Conservation (phyloP, 2,888 invertebrate genomes). For the Erebia aethiops region DNA sequence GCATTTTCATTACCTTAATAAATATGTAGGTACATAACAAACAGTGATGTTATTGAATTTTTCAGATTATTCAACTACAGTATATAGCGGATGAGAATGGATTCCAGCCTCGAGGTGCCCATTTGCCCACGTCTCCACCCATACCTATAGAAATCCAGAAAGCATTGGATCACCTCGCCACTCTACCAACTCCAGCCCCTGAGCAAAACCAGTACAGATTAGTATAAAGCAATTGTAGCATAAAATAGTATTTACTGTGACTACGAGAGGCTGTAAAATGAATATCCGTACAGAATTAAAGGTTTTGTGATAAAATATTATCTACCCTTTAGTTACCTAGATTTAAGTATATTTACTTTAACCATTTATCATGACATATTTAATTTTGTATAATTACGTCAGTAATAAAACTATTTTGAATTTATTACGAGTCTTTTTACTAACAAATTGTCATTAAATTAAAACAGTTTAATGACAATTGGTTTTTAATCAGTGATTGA, state of each 20-base stretch:
- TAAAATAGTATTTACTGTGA: constrained; percentile 24
- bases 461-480: no score
- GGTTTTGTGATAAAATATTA: constrained; percentile 10
- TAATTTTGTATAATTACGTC: background rate
- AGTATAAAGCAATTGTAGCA: constrained; percentile 20
- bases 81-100: constrained; percentile 89
- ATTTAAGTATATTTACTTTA: background rate
- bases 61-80: constrained; percentile 82
- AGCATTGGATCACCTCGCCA: constrained; percentile 85
- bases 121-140: constrained; percentile 86
- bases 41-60: constrained; percentile 9
- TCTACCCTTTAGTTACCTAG: background rate
- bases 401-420: constrained; percentile 9
- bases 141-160: constrained; percentile 86
- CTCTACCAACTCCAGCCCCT: constrained; percentile 78
- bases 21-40: no score
- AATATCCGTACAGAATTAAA: background rate
- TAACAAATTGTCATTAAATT: background rate
- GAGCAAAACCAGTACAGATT: constrained; percentile 46
- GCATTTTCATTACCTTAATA: no score
- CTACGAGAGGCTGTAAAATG: constrained; percentile 22
- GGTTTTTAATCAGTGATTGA: no score
- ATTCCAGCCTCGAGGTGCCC: constrained; percentile 86
- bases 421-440: background rate
- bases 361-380: background rate